Conservation (phyloP, 2,888 invertebrate genomes). For the Calameuta pallipes region DNA sequence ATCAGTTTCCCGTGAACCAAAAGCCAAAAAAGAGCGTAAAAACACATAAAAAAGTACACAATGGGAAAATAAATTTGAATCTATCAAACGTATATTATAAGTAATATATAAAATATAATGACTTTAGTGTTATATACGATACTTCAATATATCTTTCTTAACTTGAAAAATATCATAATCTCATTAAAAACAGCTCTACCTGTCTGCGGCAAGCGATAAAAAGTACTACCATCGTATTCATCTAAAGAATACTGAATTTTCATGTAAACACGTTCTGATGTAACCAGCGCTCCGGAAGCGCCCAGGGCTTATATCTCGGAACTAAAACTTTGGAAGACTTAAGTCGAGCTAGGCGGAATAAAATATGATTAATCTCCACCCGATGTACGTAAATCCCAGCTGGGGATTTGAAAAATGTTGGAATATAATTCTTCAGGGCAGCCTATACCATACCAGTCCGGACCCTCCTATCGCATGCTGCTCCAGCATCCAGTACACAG, state of each 20-base stretch:
- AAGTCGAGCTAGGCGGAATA: conserved; percentile 19
- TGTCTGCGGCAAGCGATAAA: background rate
- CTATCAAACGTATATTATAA: background rate
- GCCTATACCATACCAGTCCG: background rate
- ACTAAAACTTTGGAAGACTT: conserved; percentile 33
- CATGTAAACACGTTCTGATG: background rate
- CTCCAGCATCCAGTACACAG: background rate
- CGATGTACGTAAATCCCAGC: conserved; percentile 47
- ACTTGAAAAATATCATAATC: background rate
- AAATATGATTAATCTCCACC: conserved; percentile 37
- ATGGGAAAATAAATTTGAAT: background rate
- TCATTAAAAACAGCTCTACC: background rate
- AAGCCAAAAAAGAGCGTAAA: background rate
- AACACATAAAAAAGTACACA: conserved; percentile 4
- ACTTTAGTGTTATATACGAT: background rate
- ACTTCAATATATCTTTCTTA: background rate
- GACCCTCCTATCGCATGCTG: background rate
- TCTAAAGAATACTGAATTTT: background rate
- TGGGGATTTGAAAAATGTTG: conserved; percentile 50
- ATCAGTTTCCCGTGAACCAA: too few species aligned
- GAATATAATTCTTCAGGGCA: conserved; percentile 23
- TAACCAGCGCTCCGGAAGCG: background rate
- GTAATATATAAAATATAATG: background rate
- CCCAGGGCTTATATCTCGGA: background rate
- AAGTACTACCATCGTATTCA: background rate